phyloP scores from a whole-genome alignment of 2,797 vertebrate genomes.

The Denticeps clupeoides region DNA sequence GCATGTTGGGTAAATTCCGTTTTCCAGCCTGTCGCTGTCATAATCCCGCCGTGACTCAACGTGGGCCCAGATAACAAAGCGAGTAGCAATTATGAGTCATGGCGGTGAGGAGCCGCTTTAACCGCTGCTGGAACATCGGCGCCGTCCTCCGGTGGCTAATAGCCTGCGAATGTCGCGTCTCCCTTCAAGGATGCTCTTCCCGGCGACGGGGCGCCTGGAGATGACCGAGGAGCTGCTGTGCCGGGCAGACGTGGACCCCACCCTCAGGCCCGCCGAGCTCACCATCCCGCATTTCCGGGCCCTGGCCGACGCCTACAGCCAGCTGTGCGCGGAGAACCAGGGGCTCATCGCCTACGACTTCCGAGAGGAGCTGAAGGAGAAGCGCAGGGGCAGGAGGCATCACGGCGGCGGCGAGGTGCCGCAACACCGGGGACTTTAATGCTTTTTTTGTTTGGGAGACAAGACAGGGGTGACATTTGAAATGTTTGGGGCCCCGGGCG shows the following conservation, averaged over 20 bases:
- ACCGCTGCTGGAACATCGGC: too few relatives aligned
- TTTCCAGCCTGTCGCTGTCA: conserved; percentile 1
- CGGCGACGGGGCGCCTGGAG: conserved; percentile 61
- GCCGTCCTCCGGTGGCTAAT: too few relatives aligned
- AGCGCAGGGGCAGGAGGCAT: conserved; percentile 18
- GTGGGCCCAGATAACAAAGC: conserved; percentile 48
- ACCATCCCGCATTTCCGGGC: conserved; percentile 70
- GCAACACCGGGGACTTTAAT: conserved; percentile 1
- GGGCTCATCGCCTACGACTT: conserved; percentile 67
- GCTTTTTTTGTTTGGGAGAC: too few relatives aligned
- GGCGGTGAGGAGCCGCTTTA: conserved; percentile 39
- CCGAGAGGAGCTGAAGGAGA: conserved; percentile 73
- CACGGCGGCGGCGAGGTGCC: neutral
- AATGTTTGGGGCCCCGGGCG: too few relatives aligned
- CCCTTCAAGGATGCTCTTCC: conserved; percentile 75
- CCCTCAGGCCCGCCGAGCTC: conserved; percentile 69
- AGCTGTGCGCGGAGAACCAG: conserved; percentile 62
- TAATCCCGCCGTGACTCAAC: conserved; percentile 7
- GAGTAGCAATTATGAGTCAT: conserved; percentile 60
- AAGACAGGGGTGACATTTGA: too few relatives aligned
- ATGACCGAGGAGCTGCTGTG: conserved; percentile 67
- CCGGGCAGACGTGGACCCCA: conserved; percentile 76
- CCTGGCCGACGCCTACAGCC: conserved; percentile 69
- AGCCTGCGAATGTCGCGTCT: neutral
- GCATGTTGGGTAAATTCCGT: neutral